phyloP scores from a whole-genome alignment of 2,797 vertebrate genomes.

The Balearica regulorum region DNA sequence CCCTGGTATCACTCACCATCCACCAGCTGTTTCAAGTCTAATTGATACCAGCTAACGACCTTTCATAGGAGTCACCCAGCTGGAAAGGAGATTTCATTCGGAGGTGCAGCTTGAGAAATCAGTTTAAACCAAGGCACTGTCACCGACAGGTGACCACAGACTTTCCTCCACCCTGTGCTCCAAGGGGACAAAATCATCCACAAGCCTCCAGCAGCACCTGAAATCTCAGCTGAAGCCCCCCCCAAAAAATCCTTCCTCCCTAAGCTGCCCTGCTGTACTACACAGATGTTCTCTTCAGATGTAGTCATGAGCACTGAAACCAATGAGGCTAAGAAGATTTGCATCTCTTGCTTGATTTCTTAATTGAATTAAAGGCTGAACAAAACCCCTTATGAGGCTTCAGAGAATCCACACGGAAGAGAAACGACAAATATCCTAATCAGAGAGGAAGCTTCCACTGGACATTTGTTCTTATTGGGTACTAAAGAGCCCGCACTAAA shows the following conservation, averaged over 20 bases:
- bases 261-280: not conserved
- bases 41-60: not conserved
- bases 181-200: not conserved
- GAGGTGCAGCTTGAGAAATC: not conserved
- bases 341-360: constrained; percentile 27
- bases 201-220: not conserved
- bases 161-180: not conserved
- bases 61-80: not conserved
- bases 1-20: constrained; percentile 11
- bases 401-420: not conserved
- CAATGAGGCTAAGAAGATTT: constrained; percentile 28
- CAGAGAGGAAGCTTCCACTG: not conserved
- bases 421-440: not conserved
- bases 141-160: accelerated
- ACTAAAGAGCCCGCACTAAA: not conserved
- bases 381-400: not conserved
- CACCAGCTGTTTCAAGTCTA: constrained; percentile 31
- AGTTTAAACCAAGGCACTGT: not conserved
- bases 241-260: not conserved
- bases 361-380: constrained; percentile 41
- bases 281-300: not conserved
- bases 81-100: not conserved
- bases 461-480: not conserved
- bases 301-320: not conserved
- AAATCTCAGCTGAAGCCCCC: not conserved